phyloP scores from a whole-genome alignment of 1,140 invertebrate species.

The Papilio xuthus region DNA sequence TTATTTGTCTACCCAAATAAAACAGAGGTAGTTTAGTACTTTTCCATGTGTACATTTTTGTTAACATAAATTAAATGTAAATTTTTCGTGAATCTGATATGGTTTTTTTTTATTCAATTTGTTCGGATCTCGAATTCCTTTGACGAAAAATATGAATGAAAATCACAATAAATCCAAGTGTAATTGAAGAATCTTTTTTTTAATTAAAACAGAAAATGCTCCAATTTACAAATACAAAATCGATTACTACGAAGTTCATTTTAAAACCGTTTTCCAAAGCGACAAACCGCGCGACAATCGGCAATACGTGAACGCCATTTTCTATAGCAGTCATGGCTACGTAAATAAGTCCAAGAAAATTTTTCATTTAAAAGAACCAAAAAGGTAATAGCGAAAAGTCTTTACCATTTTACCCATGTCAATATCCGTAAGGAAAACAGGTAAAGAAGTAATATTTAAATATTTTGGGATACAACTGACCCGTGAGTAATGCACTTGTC shows the following conservation, averaged over 20 bases:
- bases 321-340: background rate
- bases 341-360: background rate
- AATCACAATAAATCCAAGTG: background rate
- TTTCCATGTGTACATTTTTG: background rate
- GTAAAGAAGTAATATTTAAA: background rate
- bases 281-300: background rate
- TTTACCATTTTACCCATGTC: background rate
- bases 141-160: background rate
- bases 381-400: background rate
- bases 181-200: background rate
- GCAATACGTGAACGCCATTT: background rate
- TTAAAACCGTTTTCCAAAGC: background rate
- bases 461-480: slow-evolving; percentile 11
- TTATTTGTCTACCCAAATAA: background rate
- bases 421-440: background rate
- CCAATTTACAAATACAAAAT: background rate
- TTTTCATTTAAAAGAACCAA: background rate
- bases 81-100: background rate
- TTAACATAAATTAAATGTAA: background rate
- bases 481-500: slow-evolving; percentile 13
- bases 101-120: background rate
- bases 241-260: background rate
- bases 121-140: background rate
- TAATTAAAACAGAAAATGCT: background rate
- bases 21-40: background rate